A percentile compares a stretch with the other conserved stretches of the same genome.
Conservation (phyloP, 2,797 vertebrate species). For the Urosaurus nigricauda region DNA sequence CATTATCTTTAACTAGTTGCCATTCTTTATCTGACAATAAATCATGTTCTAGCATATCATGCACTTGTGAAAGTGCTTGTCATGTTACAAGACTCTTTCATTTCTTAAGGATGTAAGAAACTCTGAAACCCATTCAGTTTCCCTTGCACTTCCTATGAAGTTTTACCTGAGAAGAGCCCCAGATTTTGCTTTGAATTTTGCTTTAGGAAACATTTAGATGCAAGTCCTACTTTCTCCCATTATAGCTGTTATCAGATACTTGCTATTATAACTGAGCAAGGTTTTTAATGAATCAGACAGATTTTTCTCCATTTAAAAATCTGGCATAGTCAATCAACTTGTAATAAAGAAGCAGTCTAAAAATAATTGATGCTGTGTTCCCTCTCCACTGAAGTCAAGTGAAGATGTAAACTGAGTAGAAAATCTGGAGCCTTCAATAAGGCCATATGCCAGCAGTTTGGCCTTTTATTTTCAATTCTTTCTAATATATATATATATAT, state of each 20-base stretch:
- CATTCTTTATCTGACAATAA: not conserved
- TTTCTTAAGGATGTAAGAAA: not conserved
- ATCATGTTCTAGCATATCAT: not conserved
- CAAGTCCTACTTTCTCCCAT: not conserved
- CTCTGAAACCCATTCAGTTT: not conserved
- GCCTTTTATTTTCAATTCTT: not conserved
- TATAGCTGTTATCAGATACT: not conserved
- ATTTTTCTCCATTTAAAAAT: not conserved
- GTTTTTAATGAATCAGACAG: constrained; percentile 4
- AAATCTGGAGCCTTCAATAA: constrained; percentile 8
- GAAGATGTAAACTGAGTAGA: fast-evolving
- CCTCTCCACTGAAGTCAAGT: not conserved
- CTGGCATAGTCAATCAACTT: not conserved
- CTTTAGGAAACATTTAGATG: not conserved
- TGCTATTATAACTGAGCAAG: not conserved
- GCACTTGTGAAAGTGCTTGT: not conserved
- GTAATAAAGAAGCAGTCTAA: constrained; percentile 19
- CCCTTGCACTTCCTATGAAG: not conserved
- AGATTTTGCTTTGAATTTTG: not conserved
- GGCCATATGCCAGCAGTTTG: not conserved
- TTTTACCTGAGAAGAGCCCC: not conserved
- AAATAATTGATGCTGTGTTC: constrained; percentile 18
- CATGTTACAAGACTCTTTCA: not conserved
- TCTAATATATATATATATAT: not conserved
- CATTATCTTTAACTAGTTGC: not conserved